A percentile compares a stretch with the other conserved stretches of the same genome.
These are phyloP conservation scores for Gopherus flavomarginatus DNA, from an alignment of 2,113 vertebrate species.

Conservation along the genomic window DNA sequence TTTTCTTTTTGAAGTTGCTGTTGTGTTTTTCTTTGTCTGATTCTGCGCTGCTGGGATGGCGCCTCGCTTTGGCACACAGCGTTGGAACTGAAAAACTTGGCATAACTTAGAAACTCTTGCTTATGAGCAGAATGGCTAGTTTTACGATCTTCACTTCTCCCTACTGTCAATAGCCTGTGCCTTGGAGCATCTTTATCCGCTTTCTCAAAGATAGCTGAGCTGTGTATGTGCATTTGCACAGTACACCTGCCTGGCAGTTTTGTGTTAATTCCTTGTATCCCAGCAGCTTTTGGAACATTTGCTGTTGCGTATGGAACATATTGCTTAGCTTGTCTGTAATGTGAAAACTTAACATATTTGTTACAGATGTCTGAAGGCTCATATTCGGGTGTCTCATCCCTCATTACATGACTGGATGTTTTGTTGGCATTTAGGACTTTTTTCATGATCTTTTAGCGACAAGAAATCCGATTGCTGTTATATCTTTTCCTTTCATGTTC, in stretches of 20 bases:
- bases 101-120: neutral
- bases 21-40: neutral
- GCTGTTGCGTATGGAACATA: neutral
- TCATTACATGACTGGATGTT: neutral
- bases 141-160: neutral
- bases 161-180: neutral
- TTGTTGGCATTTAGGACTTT: neutral
- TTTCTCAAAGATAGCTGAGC: neutral
- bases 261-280: neutral
- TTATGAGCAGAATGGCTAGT: neutral
- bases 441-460: neutral
- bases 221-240: neutral
- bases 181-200: neutral
- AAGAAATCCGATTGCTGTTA: neutral
- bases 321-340: neutral
- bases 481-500: neutral
- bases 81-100: neutral
- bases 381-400: neutral
- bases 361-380: neutral
- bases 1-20: neutral
- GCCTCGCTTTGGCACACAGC: rapidly evolving
- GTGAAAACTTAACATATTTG: neutral
- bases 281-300: neutral
- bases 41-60: rapidly evolving
- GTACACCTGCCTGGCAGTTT: rapidly evolving